phyloP scores from a whole-genome alignment of 2,797 vertebrate genomes.

The Anomalospiza imberbis region DNA sequence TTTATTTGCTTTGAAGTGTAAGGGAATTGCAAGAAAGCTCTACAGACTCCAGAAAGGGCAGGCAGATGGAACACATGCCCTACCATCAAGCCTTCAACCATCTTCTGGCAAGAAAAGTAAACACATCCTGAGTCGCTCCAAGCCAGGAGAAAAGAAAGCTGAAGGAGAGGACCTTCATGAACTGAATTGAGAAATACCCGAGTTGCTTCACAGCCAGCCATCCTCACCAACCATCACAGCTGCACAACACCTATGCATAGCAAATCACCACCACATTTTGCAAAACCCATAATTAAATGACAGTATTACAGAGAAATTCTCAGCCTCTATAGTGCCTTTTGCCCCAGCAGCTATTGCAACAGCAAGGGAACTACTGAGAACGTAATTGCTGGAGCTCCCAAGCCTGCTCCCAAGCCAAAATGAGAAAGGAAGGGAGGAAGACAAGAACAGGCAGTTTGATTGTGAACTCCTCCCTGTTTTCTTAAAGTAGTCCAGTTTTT shows the following conservation, averaged over 20 bases:
- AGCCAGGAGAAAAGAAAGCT: background rate
- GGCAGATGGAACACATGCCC: conserved; percentile 13
- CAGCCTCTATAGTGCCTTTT: background rate
- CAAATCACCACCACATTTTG: background rate
- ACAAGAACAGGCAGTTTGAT: background rate
- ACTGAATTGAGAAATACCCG: background rate
- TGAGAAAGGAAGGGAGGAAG: background rate
- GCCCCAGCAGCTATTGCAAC: background rate
- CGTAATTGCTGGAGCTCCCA: background rate
- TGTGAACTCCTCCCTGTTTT: background rate
- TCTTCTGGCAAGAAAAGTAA: conserved; percentile 20
- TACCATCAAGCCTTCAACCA: background rate
- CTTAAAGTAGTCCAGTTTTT: background rate
- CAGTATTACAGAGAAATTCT: background rate
- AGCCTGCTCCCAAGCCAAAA: background rate
- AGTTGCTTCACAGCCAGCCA: background rate
- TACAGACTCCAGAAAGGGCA: conserved; percentile 33
- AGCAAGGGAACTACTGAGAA: background rate
- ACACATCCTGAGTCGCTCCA: background rate
- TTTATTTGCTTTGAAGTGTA: conserved; percentile 58
- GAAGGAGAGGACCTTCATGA: background rate
- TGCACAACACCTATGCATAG: background rate
- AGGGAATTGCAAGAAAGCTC: conserved; percentile 37
- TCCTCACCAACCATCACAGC: background rate
- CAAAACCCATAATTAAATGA: background rate